Evolutionary conservation across 2,113 vertebrate species (phyloP), one percentile per base, ranked within the genome.

Genomic region (Paradoxurus hermaphroditus): DNA sequence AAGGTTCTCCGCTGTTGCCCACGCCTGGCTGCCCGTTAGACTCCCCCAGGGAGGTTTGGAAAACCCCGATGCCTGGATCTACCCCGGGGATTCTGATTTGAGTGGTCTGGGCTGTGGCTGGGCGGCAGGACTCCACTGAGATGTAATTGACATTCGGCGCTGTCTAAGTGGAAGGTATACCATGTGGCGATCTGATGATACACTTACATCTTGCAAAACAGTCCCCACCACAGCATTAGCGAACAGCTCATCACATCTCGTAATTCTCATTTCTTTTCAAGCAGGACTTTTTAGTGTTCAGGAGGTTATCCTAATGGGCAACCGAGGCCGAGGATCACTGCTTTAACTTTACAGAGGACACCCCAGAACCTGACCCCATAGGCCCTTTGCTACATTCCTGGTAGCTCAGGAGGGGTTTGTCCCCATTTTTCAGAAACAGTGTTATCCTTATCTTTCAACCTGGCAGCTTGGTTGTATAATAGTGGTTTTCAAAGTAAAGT

Each of bases 151-250:
- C 77, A 13, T 7, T 5, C 7, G 63, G 49, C 51, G 12, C 0
- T 10, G 23, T 19, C 1, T 70, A 65, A 65, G 31, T 36, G 56
- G 23, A 63, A 51, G 65, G 41, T 13, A 19, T 7, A 25, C 29
- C 13, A 13, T 1, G 13, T 56, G 53, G 31, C 31, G 84, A 65
- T 31, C 8, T 36, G 83, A 53, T 18, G 83, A 63, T 25, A 4
- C 12, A 7, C n/a, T 25, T 31, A 13, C 0, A 2, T 36, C 5
- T 15, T 67, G 84, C 44, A 39, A 44, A 83, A 19, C 4, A 16
- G 39, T 23, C 8, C 9, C 53, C 44, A 39, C 53, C 0, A 0
- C 11, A 25, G 25, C 23, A 9, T 59, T 23, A 34, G 44, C 51
- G 15, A 70, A 81, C 82, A 29, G 83, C 53, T 81, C 5, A 39